Evolutionary conservation across 2,888 invertebrate genomes (phyloP).

Genomic region (Tenthredo mesomela): DNA sequence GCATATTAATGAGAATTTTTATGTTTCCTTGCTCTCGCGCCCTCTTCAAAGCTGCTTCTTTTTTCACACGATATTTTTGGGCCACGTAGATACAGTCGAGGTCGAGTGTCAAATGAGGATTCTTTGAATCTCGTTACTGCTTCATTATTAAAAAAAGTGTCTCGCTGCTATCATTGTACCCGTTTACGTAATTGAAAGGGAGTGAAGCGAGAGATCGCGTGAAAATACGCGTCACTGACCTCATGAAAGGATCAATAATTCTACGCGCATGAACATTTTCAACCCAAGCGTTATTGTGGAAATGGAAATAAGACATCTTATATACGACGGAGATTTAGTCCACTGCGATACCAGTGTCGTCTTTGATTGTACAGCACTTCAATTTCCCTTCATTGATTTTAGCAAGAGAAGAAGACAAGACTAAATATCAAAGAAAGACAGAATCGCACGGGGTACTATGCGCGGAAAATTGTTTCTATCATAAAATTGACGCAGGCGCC

Average conservation of each 20-base stretch:
- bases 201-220: background rate
- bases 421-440: background rate
- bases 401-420: background rate
- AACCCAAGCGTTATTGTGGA: background rate
- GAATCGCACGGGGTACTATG: background rate
- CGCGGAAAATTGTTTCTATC: constrained; percentile 10
- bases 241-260: constrained; percentile 41
- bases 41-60: background rate
- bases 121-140: background rate
- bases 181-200: background rate
- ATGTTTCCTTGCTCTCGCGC: background rate
- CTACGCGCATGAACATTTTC: constrained; percentile 47
- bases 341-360: background rate
- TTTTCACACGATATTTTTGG: background rate
- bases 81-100: background rate
- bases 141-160: background rate
- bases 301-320: background rate
- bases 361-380: background rate
- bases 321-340: background rate
- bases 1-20: background rate
- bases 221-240: constrained; percentile 38
- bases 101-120: background rate
- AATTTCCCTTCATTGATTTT: constrained; percentile 30
- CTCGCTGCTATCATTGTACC: background rate
- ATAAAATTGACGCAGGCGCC: constrained; percentile 23